Evolutionary conservation across 2,888 invertebrate genomes (phyloP).

Genomic region (Brachyopa scutellaris): DNA sequence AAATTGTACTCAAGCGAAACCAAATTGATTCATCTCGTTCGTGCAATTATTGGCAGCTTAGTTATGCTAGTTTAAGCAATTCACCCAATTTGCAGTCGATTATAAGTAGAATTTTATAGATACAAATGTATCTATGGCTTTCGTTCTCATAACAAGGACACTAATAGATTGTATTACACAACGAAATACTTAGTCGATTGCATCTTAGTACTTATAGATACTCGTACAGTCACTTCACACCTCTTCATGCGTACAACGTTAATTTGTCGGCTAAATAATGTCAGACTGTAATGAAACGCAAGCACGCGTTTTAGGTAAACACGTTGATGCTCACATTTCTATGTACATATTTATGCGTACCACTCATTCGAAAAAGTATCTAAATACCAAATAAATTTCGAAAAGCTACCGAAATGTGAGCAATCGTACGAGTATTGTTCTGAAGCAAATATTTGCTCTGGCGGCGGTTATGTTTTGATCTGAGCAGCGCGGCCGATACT

Average conservation of each 20-base stretch:
- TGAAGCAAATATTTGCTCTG: slow-evolving; percentile 30
- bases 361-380: slow-evolving; percentile 80
- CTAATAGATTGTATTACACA: slow-evolving; percentile 6
- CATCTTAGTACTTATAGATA: slow-evolving; percentile 15
- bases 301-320: slow-evolving; percentile 76
- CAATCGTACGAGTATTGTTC: neutral
- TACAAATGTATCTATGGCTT: neutral
- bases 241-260: slow-evolving; percentile 51
- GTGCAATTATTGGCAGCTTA: slow-evolving; percentile 30
- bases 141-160: slow-evolving; percentile 43
- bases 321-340: slow-evolving; percentile 11
- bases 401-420: slow-evolving; percentile 28
- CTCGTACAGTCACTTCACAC: slow-evolving; percentile 46
- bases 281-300: slow-evolving; percentile 75
- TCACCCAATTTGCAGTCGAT: slow-evolving; percentile 22
- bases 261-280: slow-evolving; percentile 64
- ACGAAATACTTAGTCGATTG: slow-evolving; percentile 6
- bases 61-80: slow-evolving; percentile 13
- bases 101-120: neutral
- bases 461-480: slow-evolving; percentile 41
- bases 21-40: slow-evolving; percentile 53
- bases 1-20: slow-evolving; percentile 40
- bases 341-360: slow-evolving; percentile 78
- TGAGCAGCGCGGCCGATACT: neutral
- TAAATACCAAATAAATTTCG: slow-evolving; percentile 74